Evolutionary conservation across 2,797 vertebrate genomes (phyloP).

Genomic region (Merluccius polli): DNA sequence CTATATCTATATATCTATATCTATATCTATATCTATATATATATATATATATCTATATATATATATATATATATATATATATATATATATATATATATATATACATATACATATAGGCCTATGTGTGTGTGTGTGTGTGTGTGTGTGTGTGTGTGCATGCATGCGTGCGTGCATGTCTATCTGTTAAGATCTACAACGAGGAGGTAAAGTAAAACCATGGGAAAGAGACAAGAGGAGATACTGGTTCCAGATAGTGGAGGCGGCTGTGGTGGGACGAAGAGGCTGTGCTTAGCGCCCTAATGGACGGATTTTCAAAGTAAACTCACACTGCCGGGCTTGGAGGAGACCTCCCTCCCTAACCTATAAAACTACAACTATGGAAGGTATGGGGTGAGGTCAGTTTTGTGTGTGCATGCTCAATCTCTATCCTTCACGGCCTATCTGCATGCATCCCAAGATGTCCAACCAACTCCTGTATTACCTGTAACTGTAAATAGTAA

Average conservation of each 20-base stretch:
- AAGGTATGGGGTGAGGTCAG: constrained; percentile 39
- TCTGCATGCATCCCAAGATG: neutral
- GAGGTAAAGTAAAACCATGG: constrained; percentile 63
- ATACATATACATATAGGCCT: no score
- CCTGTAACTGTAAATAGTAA: neutral
- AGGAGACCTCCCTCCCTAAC: constrained; percentile 55
- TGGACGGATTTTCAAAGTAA: constrained; percentile 64
- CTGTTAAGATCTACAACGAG: constrained; percentile 6
- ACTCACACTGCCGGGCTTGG: constrained; percentile 61
- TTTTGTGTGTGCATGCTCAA: neutral
- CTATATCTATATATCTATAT: no score
- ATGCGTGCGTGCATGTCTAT: neutral
- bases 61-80: neutral
- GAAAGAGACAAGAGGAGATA: constrained; percentile 55
- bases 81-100: no score
- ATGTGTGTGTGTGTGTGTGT: neutral
- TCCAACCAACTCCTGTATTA: neutral
- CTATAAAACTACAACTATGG: constrained; percentile 58
- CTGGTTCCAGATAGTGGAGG: constrained; percentile 58
- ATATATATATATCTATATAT: neutral
- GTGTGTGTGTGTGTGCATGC: neutral
- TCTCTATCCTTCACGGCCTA: neutral
- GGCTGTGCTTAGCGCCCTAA: constrained; percentile 66
- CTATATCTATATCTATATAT: no score
- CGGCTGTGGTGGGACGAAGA: constrained; percentile 55